A percentile compares a stretch with the other conserved stretches of the same genome.
Conservation (phyloP, 2,113 vertebrate genomes). For the Syngnathus typhle region DNA sequence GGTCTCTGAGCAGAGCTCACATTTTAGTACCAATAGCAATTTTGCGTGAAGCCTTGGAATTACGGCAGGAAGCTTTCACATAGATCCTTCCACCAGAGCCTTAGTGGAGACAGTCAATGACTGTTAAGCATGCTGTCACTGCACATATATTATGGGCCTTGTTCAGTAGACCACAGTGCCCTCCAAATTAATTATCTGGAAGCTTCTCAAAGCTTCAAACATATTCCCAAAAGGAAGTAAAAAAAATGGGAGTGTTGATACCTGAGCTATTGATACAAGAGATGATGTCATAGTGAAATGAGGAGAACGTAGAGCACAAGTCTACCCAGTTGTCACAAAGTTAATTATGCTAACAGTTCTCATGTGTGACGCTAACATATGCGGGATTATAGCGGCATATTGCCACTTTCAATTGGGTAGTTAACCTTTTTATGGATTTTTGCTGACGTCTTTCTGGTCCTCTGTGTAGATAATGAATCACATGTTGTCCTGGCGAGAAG, state of each 20-base stretch:
- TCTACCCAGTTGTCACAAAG: conserved; percentile 25
- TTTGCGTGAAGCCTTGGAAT: conserved; percentile 10
- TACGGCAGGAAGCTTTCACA: background rate
- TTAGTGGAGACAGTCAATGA: conserved; percentile 1
- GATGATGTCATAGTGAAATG: background rate
- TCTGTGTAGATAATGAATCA: conserved; percentile 26
- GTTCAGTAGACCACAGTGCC: conserved; percentile 12
- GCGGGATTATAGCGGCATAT: conserved; percentile 20
- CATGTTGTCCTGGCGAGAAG: conserved; percentile 8
- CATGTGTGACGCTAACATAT: conserved; percentile 28
- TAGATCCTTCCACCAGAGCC: background rate
- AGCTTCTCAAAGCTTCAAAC: conserved; percentile 1
- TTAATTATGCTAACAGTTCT: conserved; percentile 29
- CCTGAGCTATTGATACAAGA: conserved; percentile 10
- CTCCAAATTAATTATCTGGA: conserved; percentile 17
- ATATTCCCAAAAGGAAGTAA: conserved; percentile 5
- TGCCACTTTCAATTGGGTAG: conserved; percentile 33
- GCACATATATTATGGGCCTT: conserved; percentile 7
- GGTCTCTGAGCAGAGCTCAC: conserved; percentile 12
- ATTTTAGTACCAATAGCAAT: conserved; percentile 9
- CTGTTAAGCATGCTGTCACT: conserved; percentile 6
- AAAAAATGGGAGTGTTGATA: conserved; percentile 6
- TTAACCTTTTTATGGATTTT: conserved; percentile 41
- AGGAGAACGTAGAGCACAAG: background rate
- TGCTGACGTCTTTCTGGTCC: conserved; percentile 10